phyloP scores from a whole-genome alignment of 2,797 vertebrate genomes.

The Sarcophilus harrisii region DNA sequence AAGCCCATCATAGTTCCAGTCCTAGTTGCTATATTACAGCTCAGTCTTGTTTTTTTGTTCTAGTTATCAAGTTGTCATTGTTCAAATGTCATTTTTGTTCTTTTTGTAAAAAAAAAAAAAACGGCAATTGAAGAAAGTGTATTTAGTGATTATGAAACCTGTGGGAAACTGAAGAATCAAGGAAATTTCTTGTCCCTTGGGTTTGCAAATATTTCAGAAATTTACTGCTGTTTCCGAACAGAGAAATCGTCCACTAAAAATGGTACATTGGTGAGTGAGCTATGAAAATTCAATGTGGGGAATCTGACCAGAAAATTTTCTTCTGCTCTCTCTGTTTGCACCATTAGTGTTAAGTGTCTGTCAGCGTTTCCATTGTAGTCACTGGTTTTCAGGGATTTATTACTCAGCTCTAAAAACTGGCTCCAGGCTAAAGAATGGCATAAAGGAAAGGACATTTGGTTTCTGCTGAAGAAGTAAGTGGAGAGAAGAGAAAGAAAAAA shows the following conservation, averaged over 20 bases:
- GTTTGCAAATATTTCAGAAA: slow-evolving; percentile 48
- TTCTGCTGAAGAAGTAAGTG: slow-evolving; percentile 70
- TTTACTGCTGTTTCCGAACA: slow-evolving; percentile 49
- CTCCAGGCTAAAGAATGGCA: slow-evolving; percentile 82
- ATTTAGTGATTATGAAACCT: slow-evolving; percentile 52
- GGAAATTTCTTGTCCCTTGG: slow-evolving; percentile 52
- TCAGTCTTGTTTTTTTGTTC: slow-evolving; percentile 55
- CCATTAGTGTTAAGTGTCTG: slow-evolving; percentile 76
- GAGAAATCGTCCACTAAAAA: slow-evolving; percentile 31
- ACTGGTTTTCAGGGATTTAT: slow-evolving; percentile 83
- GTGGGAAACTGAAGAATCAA: slow-evolving; percentile 42
- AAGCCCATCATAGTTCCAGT: slow-evolving; percentile 78
- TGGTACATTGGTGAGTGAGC: neutral
- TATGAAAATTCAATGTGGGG: neutral
- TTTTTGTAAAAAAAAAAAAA: slow-evolving; percentile 74
- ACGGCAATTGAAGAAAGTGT: slow-evolving; percentile 48
- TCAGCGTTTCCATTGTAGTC: slow-evolving; percentile 81
- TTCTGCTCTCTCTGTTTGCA: slow-evolving; percentile 67
- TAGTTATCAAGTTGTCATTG: slow-evolving; percentile 74
- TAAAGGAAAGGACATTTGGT: slow-evolving; percentile 79
- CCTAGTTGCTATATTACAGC: slow-evolving; percentile 67
- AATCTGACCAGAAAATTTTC: slow-evolving; percentile 28
- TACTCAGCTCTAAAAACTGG: slow-evolving; percentile 82
- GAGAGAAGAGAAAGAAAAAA: slow-evolving; percentile 29
- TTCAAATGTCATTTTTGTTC: slow-evolving; percentile 71